Percentiles rank a stretch among this genome's conserved stretches.
These are phyloP conservation scores for Colletes gigas DNA, from an alignment of 1,140 invertebrate genomes.

Conservation along the genomic window DNA sequence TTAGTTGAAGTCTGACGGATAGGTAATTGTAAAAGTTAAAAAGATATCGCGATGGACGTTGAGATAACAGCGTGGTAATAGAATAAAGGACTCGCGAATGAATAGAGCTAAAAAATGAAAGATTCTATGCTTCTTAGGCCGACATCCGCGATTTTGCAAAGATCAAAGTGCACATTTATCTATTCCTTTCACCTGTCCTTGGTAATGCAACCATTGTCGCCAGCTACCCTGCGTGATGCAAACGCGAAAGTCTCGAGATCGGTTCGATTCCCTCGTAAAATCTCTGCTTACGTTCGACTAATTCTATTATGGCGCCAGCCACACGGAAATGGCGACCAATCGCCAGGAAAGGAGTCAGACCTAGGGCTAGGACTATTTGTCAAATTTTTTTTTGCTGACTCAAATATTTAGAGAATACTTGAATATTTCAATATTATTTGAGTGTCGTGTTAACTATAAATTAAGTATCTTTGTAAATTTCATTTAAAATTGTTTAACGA, in stretches of 20 bases:
- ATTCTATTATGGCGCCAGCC: background rate
- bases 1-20: no score
- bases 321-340: background rate
- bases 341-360: background rate
- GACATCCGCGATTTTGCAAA: background rate
- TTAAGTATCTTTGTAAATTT: no score
- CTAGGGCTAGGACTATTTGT: background rate
- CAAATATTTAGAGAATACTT: no score
- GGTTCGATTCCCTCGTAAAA: background rate
- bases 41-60: no score
- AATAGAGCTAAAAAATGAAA: background rate
- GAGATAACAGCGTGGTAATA: no score
- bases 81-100: no score
- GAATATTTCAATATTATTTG: no score
- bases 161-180: background rate
- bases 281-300: background rate
- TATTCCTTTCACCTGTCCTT: constrained; percentile 34
- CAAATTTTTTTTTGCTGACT: background rate
- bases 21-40: no score
- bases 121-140: background rate
- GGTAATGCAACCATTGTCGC: constrained; percentile 21
- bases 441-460: no score
- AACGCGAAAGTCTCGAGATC: background rate
- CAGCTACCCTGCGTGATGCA: constrained; percentile 11
- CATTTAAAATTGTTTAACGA: no score